Conservation (phyloP, 2,797 vertebrate species). For the Brachyrhaphis roseni region DNA sequence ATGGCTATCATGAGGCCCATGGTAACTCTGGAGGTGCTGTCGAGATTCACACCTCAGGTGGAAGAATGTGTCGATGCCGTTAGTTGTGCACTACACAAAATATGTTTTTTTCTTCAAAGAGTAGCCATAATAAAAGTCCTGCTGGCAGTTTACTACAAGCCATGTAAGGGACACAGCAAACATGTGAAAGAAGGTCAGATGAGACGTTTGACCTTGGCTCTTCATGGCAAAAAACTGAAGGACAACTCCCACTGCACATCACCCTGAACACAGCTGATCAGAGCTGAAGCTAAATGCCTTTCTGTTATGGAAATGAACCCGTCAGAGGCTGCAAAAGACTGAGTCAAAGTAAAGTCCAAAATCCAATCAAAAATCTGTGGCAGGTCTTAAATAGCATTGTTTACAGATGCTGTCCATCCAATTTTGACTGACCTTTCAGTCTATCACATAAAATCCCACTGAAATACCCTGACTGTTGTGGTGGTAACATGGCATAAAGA, state of each 20-base stretch:
- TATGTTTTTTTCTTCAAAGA: neutral
- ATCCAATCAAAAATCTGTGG: neutral
- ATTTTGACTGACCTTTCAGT: neutral
- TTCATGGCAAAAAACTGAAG: neutral
- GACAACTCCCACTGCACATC: neutral
- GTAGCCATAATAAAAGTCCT: neutral
- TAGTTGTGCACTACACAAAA: neutral
- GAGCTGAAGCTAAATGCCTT: neutral
- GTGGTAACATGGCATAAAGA: neutral
- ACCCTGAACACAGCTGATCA: neutral
- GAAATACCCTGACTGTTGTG: neutral
- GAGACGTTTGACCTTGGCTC: neutral
- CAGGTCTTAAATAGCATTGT: neutral
- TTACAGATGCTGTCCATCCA: neutral
- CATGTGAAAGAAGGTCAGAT: neutral
- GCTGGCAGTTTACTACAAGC: neutral
- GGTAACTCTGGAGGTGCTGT: neutral
- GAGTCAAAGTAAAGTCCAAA: neutral
- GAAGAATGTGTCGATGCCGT: neutral
- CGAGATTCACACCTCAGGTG: neutral
- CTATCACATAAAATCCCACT: neutral
- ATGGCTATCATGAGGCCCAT: neutral
- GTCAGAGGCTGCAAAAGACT: neutral
- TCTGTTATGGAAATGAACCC: neutral
- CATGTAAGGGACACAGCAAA: neutral